Conservation (phyloP, 2,888 invertebrate genomes). For the Thyatira batis region DNA sequence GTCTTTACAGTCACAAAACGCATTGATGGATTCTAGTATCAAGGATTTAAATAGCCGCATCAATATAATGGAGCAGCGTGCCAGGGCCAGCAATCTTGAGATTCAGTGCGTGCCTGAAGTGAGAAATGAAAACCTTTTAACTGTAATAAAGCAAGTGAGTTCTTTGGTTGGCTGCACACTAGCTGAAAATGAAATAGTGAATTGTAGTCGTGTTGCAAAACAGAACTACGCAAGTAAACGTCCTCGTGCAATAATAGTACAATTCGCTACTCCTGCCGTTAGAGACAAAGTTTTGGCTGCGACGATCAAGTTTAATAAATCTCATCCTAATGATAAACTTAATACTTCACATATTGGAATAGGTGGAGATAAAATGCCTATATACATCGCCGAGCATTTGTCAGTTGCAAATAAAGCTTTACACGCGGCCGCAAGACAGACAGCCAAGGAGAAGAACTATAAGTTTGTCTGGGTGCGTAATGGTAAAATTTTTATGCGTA, state of each 20-base stretch:
- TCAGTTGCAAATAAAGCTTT: constrained; percentile 21
- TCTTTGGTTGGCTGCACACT: constrained; percentile 2
- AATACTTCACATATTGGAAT: constrained; percentile 14
- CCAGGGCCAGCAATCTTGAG: constrained; percentile 13
- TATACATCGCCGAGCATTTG: constrained; percentile 22
- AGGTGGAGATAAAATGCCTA: constrained; percentile 7
- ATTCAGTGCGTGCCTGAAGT: constrained; percentile 16
- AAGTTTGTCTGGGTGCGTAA: constrained; percentile 21
- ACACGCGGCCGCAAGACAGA: constrained; percentile 17
- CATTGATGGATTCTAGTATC: constrained; percentile 4
- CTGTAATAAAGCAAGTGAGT: constrained; percentile 6
- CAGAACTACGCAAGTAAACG: constrained; percentile 7
- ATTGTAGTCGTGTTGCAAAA: constrained; percentile 8
- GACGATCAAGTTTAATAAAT: constrained; percentile 12
- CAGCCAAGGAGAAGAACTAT: constrained; percentile 14
- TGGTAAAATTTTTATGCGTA: constrained; percentile 16
- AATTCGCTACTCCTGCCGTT: constrained; percentile 10
- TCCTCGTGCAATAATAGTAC: constrained; percentile 18
- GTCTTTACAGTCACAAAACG: not conserved
- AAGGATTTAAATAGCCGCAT: constrained; percentile 5
- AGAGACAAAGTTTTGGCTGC: constrained; percentile 19
- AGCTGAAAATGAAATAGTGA: not conserved
- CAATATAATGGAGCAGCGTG: constrained; percentile 13
- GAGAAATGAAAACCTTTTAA: constrained; percentile 13
- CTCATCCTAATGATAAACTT: constrained; percentile 13